These are phyloP conservation scores for Protonemura montana DNA, from an alignment of 2,888 invertebrate species.

Conservation along the genomic window DNA sequence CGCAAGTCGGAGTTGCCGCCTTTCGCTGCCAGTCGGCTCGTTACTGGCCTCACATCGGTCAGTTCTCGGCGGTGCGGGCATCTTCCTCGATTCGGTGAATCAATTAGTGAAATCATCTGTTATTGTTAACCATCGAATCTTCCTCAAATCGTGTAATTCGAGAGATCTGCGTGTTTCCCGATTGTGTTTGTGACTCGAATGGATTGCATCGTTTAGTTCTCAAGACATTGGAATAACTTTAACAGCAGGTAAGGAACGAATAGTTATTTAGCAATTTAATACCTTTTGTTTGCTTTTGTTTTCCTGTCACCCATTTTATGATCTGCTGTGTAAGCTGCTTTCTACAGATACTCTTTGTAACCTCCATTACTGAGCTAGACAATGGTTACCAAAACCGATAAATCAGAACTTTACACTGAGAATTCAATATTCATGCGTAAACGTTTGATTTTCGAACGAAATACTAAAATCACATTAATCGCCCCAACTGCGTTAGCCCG, in stretches of 20 bases:
- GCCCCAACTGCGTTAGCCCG: no score
- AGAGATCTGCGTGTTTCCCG: background rate
- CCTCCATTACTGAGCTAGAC: background rate
- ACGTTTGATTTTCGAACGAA: background rate
- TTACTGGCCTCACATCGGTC: background rate
- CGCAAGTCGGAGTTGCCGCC: background rate
- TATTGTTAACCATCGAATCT: background rate
- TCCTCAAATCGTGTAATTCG: background rate
- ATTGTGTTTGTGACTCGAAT: background rate
- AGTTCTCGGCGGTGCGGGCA: background rate
- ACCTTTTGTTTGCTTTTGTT: conserved; percentile 3
- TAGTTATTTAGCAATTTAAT: background rate
- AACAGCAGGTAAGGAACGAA: conserved; percentile 5
- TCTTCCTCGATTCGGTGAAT: conserved; percentile 7
- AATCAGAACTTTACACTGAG: background rate
- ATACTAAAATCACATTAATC: no score
- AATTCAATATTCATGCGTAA: background rate
- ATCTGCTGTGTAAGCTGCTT: background rate
- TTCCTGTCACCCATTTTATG: conserved; percentile 5
- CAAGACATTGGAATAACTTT: conserved; percentile 2
- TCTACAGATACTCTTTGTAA: background rate
- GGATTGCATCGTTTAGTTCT: background rate
- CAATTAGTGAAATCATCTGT: conserved; percentile 12
- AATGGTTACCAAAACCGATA: no score
- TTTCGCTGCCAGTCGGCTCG: conserved; percentile 1